These are phyloP conservation scores for Unio delphinus DNA, from an alignment of 2,888 invertebrate species.

Conservation along the genomic window DNA sequence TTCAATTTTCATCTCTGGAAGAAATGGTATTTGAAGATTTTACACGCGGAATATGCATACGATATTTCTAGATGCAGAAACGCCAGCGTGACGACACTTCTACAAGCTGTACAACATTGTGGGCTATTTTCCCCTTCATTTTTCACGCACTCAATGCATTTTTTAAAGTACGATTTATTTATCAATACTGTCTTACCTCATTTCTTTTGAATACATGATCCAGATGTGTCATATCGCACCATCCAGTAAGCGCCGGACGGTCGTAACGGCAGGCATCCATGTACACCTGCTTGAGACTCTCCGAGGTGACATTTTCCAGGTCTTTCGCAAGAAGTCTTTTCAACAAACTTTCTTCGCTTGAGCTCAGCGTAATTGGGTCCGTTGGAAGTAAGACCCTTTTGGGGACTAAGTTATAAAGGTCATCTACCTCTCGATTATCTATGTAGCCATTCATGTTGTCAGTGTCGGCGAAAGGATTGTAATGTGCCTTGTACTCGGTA, in stretches of 20 bases:
- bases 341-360: conserved; percentile 50
- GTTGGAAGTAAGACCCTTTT: conserved; percentile 49
- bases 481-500: conserved; percentile 28
- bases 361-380: conserved; percentile 42
- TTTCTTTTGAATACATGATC: conserved; percentile 36
- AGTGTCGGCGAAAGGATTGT: conserved; percentile 8
- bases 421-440: conserved; percentile 9
- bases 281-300: conserved; percentile 56
- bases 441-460: conserved; percentile 1
- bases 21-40: too few species aligned
- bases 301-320: conserved; percentile 37
- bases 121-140: too few species aligned
- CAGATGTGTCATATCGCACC: conserved; percentile 51
- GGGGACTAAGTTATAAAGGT: conserved; percentile 37
- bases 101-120: too few species aligned
- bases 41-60: too few species aligned
- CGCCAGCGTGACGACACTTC: too few species aligned
- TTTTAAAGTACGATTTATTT: too few species aligned
- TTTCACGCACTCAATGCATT: too few species aligned
- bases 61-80: too few species aligned
- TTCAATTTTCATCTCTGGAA: too few species aligned
- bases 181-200: conserved; percentile 28
- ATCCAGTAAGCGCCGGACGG: conserved; percentile 54
- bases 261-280: conserved; percentile 53
- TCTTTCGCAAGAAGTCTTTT: conserved; percentile 49